Evolutionary conservation across 2,888 invertebrate species (phyloP), one percentile per base, ranked within the genome.

Genomic region (Romanomermis culicivorax): DNA sequence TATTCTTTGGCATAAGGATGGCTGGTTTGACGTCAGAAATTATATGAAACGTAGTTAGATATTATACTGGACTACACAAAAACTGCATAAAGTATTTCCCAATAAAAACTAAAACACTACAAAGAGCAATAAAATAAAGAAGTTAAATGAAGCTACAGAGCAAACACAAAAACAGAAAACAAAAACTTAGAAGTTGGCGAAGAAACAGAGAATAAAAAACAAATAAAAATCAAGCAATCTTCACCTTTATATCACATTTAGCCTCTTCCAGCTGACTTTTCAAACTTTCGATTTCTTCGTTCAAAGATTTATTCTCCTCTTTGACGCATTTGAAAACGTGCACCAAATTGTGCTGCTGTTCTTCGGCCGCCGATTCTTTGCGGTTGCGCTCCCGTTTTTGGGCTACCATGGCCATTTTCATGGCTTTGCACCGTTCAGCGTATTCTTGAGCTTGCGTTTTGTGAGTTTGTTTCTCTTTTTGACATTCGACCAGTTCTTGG

Each of bases 401-500:
- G 7, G 47, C 47, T 23, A 45, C 7, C 23, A 45, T 7, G 7
- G 47, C 47, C 7, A 23, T 7, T 45, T 70, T 72, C 55, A 71
- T 60, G 50, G 64, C 65, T 59, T 68, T 69, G 58, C 68, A 71
- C 48, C 71, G 61, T 53, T 70, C 68, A 63, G 0, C 82, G 82
- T 75, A 84, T 77, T 7, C 81, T 69, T 68, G 82, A 23, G 23
- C 47, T 23, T 45, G 47, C 7, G 47, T 23, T 23, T 45, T 83
- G 64, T 80, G 84, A 65, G 81, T 80, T 68, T 85, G 85, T 29
- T 83, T 73, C 66, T 86, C 83, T 63, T 78, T 78, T 57, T 80
- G 78, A 66, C 81, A 82, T 69, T 80, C 79, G 62, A 83, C 82
- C 56, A 85, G 69, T 65, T 85, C 83, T 63, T 78, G 77, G 58